Evolutionary conservation across 2,888 invertebrate species (phyloP).

Genomic region (Drosophila sordidapex): DNA sequence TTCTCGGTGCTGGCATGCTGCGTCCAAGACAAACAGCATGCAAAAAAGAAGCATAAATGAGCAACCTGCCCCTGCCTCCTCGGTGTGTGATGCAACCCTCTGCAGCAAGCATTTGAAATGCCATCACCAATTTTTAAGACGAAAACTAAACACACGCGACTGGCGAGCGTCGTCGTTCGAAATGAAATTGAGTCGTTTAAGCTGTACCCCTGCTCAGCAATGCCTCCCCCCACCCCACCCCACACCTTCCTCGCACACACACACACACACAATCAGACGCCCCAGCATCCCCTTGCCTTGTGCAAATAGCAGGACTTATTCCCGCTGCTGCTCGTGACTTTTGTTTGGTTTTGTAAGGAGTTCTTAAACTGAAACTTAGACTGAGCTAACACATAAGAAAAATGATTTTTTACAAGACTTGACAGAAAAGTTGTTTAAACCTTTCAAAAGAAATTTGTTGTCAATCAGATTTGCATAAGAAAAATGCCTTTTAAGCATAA

Average conservation of each 20-base stretch:
- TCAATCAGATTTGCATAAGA: not conserved
- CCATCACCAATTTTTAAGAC: slow-evolving; percentile 62
- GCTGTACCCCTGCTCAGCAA: slow-evolving; percentile 7
- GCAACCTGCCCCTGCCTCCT: slow-evolving; percentile 10
- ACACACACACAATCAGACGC: not conserved
- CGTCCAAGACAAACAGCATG: slow-evolving; percentile 9
- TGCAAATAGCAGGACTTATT: slow-evolving; percentile 4
- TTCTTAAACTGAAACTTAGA: not conserved
- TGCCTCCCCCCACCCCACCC: not conserved
- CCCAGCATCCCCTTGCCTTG: slow-evolving; percentile 5
- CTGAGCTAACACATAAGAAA: not conserved
- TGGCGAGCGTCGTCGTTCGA: slow-evolving; percentile 32
- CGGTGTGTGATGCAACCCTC: slow-evolving; percentile 16
- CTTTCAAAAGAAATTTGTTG: not conserved
- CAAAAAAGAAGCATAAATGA: slow-evolving; percentile 29
- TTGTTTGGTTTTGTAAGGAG: not conserved
- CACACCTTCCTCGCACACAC: not conserved
- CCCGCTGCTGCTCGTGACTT: slow-evolving; percentile 1
- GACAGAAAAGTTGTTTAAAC: not conserved
- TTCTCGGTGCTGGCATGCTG: not conserved
- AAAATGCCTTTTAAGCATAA: not conserved
- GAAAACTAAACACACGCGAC: slow-evolving; percentile 69
- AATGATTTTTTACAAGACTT: not conserved
- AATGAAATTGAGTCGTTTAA: slow-evolving; percentile 71
- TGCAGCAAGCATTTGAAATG: slow-evolving; percentile 24